Evolutionary conservation across 2,797 vertebrate species (phyloP), one percentile per base, ranked within the genome.

Genomic region (Pseudochirops cupreus): DNA sequence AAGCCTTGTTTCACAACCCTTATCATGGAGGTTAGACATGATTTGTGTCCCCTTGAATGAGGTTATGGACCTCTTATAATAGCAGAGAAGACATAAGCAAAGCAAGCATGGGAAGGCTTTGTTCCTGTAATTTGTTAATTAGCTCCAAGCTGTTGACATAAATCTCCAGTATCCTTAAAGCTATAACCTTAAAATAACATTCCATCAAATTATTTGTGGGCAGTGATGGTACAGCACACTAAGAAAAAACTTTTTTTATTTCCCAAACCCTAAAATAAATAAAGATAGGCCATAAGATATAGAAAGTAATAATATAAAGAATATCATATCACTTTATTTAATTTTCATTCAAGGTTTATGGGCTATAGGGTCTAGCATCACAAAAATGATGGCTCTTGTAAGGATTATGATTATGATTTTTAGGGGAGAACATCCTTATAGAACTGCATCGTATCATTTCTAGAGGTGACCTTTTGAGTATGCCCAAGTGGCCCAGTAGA

Each of bases 61-160:
- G 39, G 9, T 74, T 74, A 74, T 74, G 39, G 12, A 1, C 26
- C 67, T 74, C 74, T 46, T 74, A 74, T 18, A 82, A 82, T 11
- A 82, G 74, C 11, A 21, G 21, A 46, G 24, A 56, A 50, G 28
- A 53, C 56, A 56, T 39, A 87, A 87, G 52, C 91, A 46, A 67
- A 89, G 59, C 39, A 56, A 90, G 59, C 53, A 39, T 52, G 39
- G 11, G 4, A 9, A 90, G 57, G 31, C 18, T 4, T 56, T 93
- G 89, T 93, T 33, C 29, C 1, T n/a, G 89, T 31, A 39, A 62
- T 94, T 74, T 91, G 91, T 90, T 74, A 90, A 92, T 57, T 95
- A 58, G 67, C 0, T 11, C n/a, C 67, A 91, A 18, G 46, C 18
- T 24, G 18, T 82, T 82, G 21, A 46, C 31, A 46, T 92, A 3